Base-by-base conservation (phyloP, 2,797 vertebrate species). In the Malacoraja senta region DNA sequence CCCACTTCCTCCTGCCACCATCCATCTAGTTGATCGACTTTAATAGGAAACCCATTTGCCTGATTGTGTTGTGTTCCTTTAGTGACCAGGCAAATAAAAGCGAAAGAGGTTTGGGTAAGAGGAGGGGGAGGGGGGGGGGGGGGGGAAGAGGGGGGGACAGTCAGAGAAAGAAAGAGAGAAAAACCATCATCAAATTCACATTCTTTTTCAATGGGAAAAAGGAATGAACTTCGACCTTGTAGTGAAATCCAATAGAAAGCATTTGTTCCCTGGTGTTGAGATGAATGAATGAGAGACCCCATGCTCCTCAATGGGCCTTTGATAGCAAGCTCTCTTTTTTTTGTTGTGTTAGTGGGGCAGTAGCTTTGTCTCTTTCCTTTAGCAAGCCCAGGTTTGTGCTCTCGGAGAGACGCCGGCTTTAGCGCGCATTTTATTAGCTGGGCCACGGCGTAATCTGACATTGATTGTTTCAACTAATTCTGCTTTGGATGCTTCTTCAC, bases 151-250 rank as follows among this genome's bases (percentile, higher is more conserved):
- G 24, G 19, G 76, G 77, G 63, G 93, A 68, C 78, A 61, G 38
- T 29, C 78, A 84, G 63, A 71, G 78, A 93, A 58, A 93, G 44
- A 84, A 79, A 71, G 95, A 96, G 95, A 95, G 95, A 94, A 96
- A 93, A 79, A 80, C 71, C 26, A 92, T 92, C 90, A 92, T 92
- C 90, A 92, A 92, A 92, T 92, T 53, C 90, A 92, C 90, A 92
- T 92, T 92, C 71, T 92, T 76, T 92, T 76, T 92, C 90, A 92
- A 92, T 92, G 90, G 90, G 90, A 92, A 91, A 92, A 58, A 76
- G 90, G 35, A 76, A 38, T 92, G 90, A 92, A 92, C 90, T 92
- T 53, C 29, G 90, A 92, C 90, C 90, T 92, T 92, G 68, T 72
- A 74, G 35, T 76, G 90, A 92, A 92, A 92, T 76, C 90, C 90